Conservation (phyloP, 2,888 invertebrate species). For the Cephus pulcher region DNA sequence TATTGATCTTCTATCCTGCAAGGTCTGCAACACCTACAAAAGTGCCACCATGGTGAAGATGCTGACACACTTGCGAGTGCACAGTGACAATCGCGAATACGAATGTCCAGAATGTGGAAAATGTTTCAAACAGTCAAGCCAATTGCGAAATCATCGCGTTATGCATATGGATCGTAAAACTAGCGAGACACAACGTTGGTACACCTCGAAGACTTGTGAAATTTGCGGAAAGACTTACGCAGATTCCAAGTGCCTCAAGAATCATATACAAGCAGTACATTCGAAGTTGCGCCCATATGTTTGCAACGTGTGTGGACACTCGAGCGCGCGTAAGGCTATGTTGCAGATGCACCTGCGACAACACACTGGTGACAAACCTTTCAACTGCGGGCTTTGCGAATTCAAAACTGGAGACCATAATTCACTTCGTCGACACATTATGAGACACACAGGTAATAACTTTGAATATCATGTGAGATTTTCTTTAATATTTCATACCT, state of each 20-base stretch:
- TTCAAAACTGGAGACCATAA: conserved; percentile 83
- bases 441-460: conserved; percentile 71
- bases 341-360: conserved; percentile 78
- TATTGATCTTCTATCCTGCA: conserved; percentile 72
- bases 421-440: conserved; percentile 75
- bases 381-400: conserved; percentile 76
- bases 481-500: neutral
- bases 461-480: conserved; percentile 30
- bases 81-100: conserved; percentile 69
- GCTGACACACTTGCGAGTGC: conserved; percentile 74
- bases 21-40: conserved; percentile 71
- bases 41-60: conserved; percentile 71
- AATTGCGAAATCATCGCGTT: conserved; percentile 73
- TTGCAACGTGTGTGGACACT: conserved; percentile 80
- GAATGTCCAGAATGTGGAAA: conserved; percentile 71
- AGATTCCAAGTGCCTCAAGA: conserved; percentile 76
- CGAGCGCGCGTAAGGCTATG: conserved; percentile 78
- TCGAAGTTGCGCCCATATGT: conserved; percentile 79
- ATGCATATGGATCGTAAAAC: conserved; percentile 66
- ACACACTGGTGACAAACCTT: conserved; percentile 84
- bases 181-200: conserved; percentile 65
- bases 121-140: conserved; percentile 73
- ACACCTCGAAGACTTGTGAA: conserved; percentile 75
- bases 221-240: conserved; percentile 77
- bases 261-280: conserved; percentile 79